phyloP scores from a whole-genome alignment of 35 echinoderm and acorn worm species.

The Nesometra sesokonis region DNA sequence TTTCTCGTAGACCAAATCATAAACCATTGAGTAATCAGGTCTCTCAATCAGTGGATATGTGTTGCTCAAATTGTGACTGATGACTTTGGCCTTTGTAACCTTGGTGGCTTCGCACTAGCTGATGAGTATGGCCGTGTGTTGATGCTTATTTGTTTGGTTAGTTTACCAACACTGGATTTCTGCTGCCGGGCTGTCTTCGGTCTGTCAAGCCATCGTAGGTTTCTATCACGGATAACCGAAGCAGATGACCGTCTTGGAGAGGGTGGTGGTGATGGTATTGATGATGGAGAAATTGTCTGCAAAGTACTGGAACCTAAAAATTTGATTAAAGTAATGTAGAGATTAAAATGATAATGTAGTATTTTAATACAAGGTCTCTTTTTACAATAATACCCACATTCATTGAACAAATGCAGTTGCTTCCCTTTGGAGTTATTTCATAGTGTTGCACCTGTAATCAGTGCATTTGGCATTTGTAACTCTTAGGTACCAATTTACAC shows the following conservation, averaged over 20 bases:
- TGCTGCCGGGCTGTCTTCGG: neutral
- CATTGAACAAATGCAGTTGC: too few relatives aligned
- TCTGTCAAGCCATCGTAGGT: neutral
- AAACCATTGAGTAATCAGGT: too few relatives aligned
- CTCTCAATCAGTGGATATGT: too few relatives aligned
- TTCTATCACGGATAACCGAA: neutral
- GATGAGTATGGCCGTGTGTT: neutral
- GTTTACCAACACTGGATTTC: neutral
- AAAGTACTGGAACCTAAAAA: neutral
- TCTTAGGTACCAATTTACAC: too few relatives aligned
- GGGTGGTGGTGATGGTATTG: neutral
- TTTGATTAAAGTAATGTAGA: too few relatives aligned
- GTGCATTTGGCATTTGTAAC: too few relatives aligned
- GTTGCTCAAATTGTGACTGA: neutral
- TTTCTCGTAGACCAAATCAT: too few relatives aligned
- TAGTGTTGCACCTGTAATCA: too few relatives aligned
- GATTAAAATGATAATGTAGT: too few relatives aligned
- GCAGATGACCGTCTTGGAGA: neutral
- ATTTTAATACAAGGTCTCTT: too few relatives aligned
- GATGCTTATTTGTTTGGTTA: neutral
- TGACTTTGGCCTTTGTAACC: neutral
- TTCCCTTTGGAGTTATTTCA: too few relatives aligned
- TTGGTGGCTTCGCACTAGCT: neutral
- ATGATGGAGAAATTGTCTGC: neutral
- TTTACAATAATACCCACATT: too few relatives aligned